A percentile compares a stretch with the other conserved stretches of the same genome.
These are phyloP conservation scores for Furcifer pardalis DNA, from an alignment of 2,797 vertebrate genomes.

Conservation along the genomic window DNA sequence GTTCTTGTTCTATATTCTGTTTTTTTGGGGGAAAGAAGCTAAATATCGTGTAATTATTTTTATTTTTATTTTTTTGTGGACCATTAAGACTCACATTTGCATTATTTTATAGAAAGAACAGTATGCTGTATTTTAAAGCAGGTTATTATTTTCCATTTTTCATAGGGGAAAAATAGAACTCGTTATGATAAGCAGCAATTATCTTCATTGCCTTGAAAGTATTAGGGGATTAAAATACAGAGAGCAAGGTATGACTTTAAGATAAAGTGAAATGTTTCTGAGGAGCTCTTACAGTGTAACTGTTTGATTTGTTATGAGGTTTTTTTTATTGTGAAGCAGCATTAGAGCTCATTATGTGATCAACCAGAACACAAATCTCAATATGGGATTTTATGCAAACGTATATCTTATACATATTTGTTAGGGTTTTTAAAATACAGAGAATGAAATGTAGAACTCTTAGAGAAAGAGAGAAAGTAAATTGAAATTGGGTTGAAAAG, in stretches of 20 bases:
- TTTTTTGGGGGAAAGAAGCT: neutral
- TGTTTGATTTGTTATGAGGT: slow-evolving; percentile 48
- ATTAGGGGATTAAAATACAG: slow-evolving; percentile 37
- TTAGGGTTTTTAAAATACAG: neutral
- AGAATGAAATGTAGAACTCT: neutral
- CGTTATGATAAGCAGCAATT: slow-evolving; percentile 54
- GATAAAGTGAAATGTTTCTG: slow-evolving; percentile 41
- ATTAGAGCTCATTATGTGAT: neutral
- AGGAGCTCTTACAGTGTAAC: slow-evolving; percentile 17
- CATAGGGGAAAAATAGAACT: slow-evolving; percentile 34
- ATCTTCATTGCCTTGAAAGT: slow-evolving; percentile 35
- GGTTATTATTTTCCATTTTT: slow-evolving; percentile 21
- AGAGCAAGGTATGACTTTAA: slow-evolving; percentile 34
- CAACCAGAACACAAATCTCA: neutral
- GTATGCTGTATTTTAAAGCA: slow-evolving; percentile 26
- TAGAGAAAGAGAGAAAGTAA: neutral
- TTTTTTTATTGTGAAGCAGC: slow-evolving; percentile 19
- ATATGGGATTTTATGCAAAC: neutral
- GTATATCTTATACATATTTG: neutral
- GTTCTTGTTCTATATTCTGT: slow-evolving; percentile 17
- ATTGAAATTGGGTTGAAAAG: no score
- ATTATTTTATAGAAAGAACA: neutral
- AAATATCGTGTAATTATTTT: slow-evolving; percentile 19
- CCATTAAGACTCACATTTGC: slow-evolving; percentile 2
- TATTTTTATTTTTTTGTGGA: slow-evolving; percentile 4